A percentile compares a stretch with the other conserved stretches of the same genome.
Conservation (phyloP, 2,888 invertebrate genomes). For the Conomelus anceps region DNA sequence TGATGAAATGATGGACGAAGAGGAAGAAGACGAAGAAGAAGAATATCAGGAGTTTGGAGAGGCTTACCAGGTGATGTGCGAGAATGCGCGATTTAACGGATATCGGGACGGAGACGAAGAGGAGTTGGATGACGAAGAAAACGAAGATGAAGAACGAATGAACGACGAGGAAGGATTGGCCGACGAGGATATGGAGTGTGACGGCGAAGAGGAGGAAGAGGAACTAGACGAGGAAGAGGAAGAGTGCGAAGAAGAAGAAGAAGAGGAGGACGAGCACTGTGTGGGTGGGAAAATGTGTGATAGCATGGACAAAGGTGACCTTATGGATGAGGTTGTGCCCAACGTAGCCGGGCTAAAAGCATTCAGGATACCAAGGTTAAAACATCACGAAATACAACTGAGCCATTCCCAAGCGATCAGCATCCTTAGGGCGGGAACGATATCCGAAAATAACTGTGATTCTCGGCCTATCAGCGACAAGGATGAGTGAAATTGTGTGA, state of each 20-base stretch:
- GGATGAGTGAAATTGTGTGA: neutral
- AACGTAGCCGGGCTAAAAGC: neutral
- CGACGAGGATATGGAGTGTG: conserved; percentile 11
- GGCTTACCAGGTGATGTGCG: conserved; percentile 47
- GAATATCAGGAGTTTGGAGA: conserved; percentile 8
- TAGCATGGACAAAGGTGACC: neutral
- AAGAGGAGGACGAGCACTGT: neutral
- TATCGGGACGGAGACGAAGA: conserved; percentile 50
- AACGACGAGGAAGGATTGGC: conserved; percentile 15
- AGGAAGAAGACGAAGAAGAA: neutral
- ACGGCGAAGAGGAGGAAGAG: conserved; percentile 17
- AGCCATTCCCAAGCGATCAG: neutral
- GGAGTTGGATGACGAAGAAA: conserved; percentile 41
- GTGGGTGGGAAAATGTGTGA: neutral
- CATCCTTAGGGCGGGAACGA: neutral
- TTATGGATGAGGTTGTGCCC: neutral
- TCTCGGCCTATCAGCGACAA: neutral
- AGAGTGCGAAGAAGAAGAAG: neutral
- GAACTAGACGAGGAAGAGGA: neutral
- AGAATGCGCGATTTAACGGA: conserved; percentile 45
- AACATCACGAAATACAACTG: neutral
- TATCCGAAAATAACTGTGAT: neutral
- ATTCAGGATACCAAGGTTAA: neutral
- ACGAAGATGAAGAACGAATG: conserved; percentile 26
- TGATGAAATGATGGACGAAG: neutral